Evolutionary conservation across 2,113 vertebrate genomes (phyloP), one percentile per base, ranked within the genome.

Genomic region (Hipposideros armiger): DNA sequence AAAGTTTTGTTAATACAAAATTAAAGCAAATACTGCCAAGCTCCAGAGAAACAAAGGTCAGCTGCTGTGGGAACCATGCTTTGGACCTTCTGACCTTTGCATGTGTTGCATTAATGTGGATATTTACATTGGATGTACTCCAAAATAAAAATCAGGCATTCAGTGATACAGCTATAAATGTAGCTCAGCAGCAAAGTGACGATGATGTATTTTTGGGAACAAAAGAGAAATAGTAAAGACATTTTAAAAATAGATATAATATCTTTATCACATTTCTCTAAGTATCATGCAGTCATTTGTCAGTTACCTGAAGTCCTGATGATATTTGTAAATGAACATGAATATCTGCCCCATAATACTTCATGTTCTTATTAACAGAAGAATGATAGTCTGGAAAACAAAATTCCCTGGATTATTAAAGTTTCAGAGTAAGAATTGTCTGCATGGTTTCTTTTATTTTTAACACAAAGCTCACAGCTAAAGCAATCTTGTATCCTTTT

Each of bases 291-390:
- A 96, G 90, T 95, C 90, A 94, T 52, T 94, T 97, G 80, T 67
- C 91, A 92, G 60, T 92, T 66, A 96, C 52, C 5, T 4, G 67
- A 90, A 85, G 95, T 64, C 20, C 42, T 76, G 30, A 58, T 97
- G 92, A 96, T 78, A 95, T 78, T 80, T 95, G 52, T 78, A 96
- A 85, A 90, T 42, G 69, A 86, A 95, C 30, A 73, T 54, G 80
- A 97, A 92, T 90, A 94, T 95, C 96, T 95, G 96, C 7, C 30
- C 11, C 0, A 36, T 28, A 70, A 30, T 91, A 95, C 56, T 84
- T 97, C 88, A 78, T 24, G 86, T 78, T 97, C 92, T 97, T 95
- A 96, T 90, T 97, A 97, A 97, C 91, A 97, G 97, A 97, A 95
- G 77, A 95, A 62, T 62, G 60, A 94, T 54, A 93, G 94, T 86